Evolutionary conservation across 2,888 invertebrate genomes (phyloP).

Genomic region (Coenonympha glycerion): DNA sequence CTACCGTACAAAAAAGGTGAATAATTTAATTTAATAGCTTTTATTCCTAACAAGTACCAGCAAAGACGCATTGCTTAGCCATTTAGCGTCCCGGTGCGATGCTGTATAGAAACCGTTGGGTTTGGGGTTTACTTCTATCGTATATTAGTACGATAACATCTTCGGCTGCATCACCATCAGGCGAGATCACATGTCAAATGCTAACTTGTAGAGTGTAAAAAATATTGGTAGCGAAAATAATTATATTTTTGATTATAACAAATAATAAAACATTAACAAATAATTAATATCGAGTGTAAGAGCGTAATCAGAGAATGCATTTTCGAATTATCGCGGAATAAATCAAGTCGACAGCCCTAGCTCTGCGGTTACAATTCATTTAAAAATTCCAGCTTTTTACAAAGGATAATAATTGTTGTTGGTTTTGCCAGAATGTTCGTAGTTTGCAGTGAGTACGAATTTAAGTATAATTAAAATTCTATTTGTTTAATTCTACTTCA

Average conservation of each 20-base stretch:
- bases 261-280: not conserved
- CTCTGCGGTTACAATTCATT: conserved; percentile 8
- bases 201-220: no score
- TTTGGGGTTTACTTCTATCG: no score
- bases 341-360: conserved; percentile 3
- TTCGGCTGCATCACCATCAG: no score
- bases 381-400: conserved; percentile 11
- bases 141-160: no score
- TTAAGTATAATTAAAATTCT: not conserved
- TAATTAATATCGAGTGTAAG: not conserved
- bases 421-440: conserved; percentile 12
- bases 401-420: conserved; percentile 11
- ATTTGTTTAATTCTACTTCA: not conserved
- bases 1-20: no score
- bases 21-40: no score
- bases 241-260: not conserved
- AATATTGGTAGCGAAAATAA: not conserved
- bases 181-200: no score
- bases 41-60: no score
- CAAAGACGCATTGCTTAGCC: no score
- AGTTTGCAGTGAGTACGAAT: conserved; percentile 13
- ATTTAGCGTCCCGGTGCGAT: no score
- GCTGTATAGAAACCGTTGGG: no score
- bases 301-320: no score
- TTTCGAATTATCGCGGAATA: not conserved